These are phyloP conservation scores for Allygus modestus DNA, from an alignment of 2,888 invertebrate species.

Conservation along the genomic window DNA sequence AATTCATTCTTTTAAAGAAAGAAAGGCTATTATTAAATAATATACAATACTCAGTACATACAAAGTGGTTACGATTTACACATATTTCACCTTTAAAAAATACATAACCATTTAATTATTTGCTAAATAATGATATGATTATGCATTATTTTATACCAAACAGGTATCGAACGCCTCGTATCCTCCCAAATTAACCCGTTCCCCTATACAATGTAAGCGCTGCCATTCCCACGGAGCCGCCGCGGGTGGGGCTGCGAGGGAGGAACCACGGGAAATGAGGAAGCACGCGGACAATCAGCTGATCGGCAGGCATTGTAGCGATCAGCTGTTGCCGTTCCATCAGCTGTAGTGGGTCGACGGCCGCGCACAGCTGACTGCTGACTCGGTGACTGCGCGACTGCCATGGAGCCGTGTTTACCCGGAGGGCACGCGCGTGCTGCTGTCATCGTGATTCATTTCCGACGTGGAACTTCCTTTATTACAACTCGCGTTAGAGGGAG, in stretches of 20 bases:
- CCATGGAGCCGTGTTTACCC: not conserved
- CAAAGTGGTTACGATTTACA: too few relatives aligned
- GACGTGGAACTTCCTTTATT: not conserved
- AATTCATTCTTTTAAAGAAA: too few relatives aligned
- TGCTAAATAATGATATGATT: too few relatives aligned
- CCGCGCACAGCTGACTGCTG: slow-evolving; percentile 11
- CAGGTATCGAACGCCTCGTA: too few relatives aligned
- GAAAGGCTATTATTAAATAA: too few relatives aligned
- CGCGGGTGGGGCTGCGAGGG: slow-evolving; percentile 23
- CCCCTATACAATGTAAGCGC: not conserved
- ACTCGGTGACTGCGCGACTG: not conserved
- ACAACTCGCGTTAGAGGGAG: not conserved
- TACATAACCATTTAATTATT: too few relatives aligned
- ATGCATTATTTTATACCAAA: too few relatives aligned
- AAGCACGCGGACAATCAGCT: slow-evolving; percentile 24
- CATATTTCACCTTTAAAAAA: too few relatives aligned
- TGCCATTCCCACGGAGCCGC: slow-evolving; percentile 1
- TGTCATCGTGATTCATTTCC: not conserved
- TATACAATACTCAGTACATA: too few relatives aligned
- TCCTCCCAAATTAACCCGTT: too few relatives aligned
- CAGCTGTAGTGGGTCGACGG: slow-evolving; percentile 18
- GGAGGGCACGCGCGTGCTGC: not conserved
- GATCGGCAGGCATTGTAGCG: slow-evolving; percentile 1
- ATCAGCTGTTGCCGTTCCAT: slow-evolving; percentile 4
- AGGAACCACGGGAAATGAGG: slow-evolving; percentile 26